These are phyloP conservation scores for Cerastis leucographa DNA, from an alignment of 2,888 invertebrate species.

Conservation along the genomic window DNA sequence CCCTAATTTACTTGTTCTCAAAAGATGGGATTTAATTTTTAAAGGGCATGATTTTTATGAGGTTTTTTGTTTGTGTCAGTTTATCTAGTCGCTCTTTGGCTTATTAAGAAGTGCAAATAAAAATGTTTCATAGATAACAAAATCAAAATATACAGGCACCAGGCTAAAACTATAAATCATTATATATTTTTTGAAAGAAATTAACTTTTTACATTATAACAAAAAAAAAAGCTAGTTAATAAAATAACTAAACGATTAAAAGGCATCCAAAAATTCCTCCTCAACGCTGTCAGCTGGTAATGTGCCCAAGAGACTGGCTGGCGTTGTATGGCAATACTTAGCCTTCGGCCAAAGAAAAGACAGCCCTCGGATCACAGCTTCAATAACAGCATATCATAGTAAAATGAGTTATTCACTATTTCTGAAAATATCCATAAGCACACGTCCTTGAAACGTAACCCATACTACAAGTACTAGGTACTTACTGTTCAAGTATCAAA, in stretches of 20 bases:
- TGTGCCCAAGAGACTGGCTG: no score
- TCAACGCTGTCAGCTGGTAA: no score
- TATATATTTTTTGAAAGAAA: no score
- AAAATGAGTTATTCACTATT: not conserved
- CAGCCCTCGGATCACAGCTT: not conserved
- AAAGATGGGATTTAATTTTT: not conserved
- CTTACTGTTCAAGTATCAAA: slow-evolving; percentile 71
- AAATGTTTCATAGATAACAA: not conserved
- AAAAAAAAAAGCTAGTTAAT: no score
- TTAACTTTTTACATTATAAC: no score
- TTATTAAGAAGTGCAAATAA: not conserved
- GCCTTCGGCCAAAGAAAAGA: no score
- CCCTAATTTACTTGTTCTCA: not conserved
- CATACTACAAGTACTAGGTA: no score
- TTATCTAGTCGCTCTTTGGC: no score
- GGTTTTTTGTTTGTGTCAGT: no score
- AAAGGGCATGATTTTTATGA: not conserved
- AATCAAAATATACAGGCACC: not conserved
- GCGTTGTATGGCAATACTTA: no score
- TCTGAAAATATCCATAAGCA: not conserved
- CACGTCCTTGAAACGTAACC: not conserved
- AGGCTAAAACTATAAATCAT: not conserved
- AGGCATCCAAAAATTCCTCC: no score
- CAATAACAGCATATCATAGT: not conserved
- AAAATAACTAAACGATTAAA: no score